These are phyloP conservation scores for Pectinophora gossypiella DNA, from an alignment of 1,140 invertebrate genomes.

Conservation along the genomic window DNA sequence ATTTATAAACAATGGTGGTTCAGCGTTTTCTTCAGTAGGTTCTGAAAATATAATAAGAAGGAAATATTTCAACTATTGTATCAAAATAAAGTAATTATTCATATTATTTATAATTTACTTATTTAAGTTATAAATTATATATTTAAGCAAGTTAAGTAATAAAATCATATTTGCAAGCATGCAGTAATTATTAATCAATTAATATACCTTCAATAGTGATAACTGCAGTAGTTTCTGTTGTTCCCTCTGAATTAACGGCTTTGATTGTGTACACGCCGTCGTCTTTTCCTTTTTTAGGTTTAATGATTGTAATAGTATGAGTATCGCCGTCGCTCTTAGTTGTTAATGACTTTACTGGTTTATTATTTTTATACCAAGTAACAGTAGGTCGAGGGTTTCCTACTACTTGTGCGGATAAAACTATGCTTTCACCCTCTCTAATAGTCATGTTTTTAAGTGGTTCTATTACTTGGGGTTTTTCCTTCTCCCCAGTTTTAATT, in stretches of 20 bases:
- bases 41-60: too few relatives aligned
- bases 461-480: conserved; percentile 88
- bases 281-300: conserved; percentile 77
- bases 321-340: conserved; percentile 81
- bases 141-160: too few relatives aligned
- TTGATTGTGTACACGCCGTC: conserved; percentile 90
- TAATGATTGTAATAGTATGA: conserved; percentile 81
- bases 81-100: conserved; percentile 4
- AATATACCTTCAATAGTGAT: conserved; percentile 90
- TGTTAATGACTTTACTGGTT: conserved; percentile 76
- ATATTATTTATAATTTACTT: too few relatives aligned
- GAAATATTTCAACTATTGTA: conserved; percentile 6
- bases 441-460: conserved; percentile 84
- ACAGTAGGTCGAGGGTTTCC: conserved; percentile 88
- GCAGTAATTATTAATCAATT: neutral
- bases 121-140: too few relatives aligned
- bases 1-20: conserved; percentile 91
- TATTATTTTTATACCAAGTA: conserved; percentile 87
- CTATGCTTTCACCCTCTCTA: conserved; percentile 86
- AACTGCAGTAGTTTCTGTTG: conserved; percentile 83
- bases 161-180: neutral
- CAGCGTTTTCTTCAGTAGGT: conserved; percentile 80
- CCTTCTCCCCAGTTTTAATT: conserved; percentile 84
- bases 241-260: conserved; percentile 87
- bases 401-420: conserved; percentile 85